Percentiles rank a stretch among this genome's conserved stretches.
Evolutionary conservation across 2,888 invertebrate species (phyloP).

Genomic region (Thymelicus sylvestris): DNA sequence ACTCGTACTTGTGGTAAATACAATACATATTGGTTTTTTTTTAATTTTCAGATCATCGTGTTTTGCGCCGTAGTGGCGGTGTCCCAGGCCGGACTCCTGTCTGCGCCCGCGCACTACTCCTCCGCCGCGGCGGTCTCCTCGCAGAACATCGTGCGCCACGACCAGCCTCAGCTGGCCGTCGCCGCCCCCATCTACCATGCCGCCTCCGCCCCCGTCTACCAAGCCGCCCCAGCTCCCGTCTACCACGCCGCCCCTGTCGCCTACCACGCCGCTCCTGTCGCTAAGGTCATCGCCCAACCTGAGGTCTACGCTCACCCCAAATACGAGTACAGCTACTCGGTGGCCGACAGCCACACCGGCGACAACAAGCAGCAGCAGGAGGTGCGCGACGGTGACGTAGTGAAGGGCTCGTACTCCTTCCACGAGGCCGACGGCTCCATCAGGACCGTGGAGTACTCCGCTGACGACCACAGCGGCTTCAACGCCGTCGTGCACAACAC

Average conservation of each 20-base stretch:
- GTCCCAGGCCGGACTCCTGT: constrained; percentile 54
- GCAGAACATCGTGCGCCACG: constrained; percentile 68
- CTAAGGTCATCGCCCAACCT: constrained; percentile 46
- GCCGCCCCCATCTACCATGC: constrained; percentile 47
- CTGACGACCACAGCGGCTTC: constrained; percentile 81
- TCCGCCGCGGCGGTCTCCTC: constrained; percentile 65
- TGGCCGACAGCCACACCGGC: constrained; percentile 83
- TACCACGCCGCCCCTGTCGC: constrained; percentile 10
- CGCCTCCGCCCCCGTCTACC: neutral
- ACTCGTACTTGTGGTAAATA: too few species aligned
- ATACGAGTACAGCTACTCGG: constrained; percentile 83
- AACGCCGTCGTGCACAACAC: constrained; percentile 71
- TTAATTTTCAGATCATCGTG: constrained; percentile 41
- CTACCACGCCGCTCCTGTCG: constrained; percentile 10
- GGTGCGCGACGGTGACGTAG: constrained; percentile 80
- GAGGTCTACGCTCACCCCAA: constrained; percentile 64
- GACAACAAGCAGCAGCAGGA: constrained; percentile 85
- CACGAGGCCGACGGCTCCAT: constrained; percentile 83
- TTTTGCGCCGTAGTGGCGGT: constrained; percentile 55
- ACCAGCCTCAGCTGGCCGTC: constrained; percentile 58
- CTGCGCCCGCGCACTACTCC: constrained; percentile 66
- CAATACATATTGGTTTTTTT: too few species aligned
- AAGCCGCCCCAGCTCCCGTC: neutral
- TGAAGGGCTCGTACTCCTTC: constrained; percentile 82
- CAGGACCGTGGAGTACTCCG: constrained; percentile 82